Evolutionary conservation across 2,888 invertebrate genomes (phyloP), one percentile per base, ranked within the genome.

Genomic region (Piscicola geometra): DNA sequence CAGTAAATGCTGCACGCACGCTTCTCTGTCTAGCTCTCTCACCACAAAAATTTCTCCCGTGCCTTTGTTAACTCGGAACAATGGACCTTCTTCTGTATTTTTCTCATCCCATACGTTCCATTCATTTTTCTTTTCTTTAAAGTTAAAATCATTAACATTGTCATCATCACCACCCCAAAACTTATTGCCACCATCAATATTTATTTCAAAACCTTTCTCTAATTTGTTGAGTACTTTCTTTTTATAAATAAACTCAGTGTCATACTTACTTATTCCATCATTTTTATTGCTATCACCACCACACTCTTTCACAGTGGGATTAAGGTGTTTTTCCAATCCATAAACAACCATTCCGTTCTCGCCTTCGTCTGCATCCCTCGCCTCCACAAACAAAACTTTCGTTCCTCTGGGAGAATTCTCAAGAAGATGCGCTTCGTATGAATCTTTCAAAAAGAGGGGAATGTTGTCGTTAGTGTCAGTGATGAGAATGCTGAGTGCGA

Each of bases 381-480:
- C 79, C 18, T 41, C 50, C 21, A 79, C 78, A 30, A 32, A 32
- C 18, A 60, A 30, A n/a, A 79, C 75, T 12, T 66, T 75, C 21
- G 67, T 75, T 1, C 76, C 77, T 3, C 67, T 50, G 25, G 64
- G 69, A 9, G 69, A 35, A 36, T 78, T 75, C 52, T 79, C 79
- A 12, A 56, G n/a, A 52, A 79, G 71, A 25, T 25, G 60, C 15
- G 74, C 76, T 67, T 78, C 76, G 35, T 79, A 79, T 25, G 56
- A 50, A 5, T 66, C 69, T n/a, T 75, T 70, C 2, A 41, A 66
- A 47, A 79, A 79, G 30, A 69, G 36, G 9, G 79, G 79, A 28
- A 76, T 60, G 67, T 79, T 78, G 69, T 79, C 79, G 30, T 79
- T 79, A 25, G 71, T 41, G 66, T 79, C 79, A 25, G 52, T 68